A percentile compares a stretch with the other conserved stretches of the same genome.
Conservation (phyloP, 2,113 vertebrate genomes). For the Sorex araneus region DNA sequence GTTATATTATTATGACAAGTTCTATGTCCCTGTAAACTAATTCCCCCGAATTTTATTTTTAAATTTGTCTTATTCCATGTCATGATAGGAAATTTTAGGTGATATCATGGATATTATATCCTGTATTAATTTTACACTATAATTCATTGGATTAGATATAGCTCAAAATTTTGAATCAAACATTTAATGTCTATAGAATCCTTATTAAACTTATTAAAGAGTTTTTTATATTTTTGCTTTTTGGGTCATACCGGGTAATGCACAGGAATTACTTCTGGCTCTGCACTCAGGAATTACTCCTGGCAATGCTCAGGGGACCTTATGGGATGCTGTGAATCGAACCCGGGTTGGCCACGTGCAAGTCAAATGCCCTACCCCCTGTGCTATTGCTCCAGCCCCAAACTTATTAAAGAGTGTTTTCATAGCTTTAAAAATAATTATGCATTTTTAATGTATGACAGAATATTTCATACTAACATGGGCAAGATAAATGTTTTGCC, state of each 20-base stretch:
- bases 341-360: no score
- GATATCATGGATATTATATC: neutral
- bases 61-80: constrained; percentile 32
- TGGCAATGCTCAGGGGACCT: no score
- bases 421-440: constrained; percentile 58
- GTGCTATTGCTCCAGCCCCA: no score
- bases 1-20: constrained; percentile 14
- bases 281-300: no score
- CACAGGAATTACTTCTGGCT: no score
- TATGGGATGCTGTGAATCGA: no score
- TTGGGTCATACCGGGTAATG: no score
- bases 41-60: constrained; percentile 24
- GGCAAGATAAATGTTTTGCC: constrained; percentile 41
- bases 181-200: neutral
- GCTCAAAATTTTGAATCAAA: neutral
- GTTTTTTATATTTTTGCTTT: no score
- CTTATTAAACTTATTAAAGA: constrained; percentile 17
- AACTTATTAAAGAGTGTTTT: constrained; percentile 40
- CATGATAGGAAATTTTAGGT: constrained; percentile 27
- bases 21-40: constrained; percentile 1
- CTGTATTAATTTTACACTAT: constrained; percentile 29
- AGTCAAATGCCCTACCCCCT: no score
- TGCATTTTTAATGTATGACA: constrained; percentile 29
- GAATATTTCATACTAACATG: constrained; percentile 33
- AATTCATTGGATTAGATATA: constrained; percentile 20